Percentiles rank a stretch among this genome's conserved stretches.
Conservation (phyloP, 2,888 invertebrate genomes). For the Clanis bilineata region DNA sequence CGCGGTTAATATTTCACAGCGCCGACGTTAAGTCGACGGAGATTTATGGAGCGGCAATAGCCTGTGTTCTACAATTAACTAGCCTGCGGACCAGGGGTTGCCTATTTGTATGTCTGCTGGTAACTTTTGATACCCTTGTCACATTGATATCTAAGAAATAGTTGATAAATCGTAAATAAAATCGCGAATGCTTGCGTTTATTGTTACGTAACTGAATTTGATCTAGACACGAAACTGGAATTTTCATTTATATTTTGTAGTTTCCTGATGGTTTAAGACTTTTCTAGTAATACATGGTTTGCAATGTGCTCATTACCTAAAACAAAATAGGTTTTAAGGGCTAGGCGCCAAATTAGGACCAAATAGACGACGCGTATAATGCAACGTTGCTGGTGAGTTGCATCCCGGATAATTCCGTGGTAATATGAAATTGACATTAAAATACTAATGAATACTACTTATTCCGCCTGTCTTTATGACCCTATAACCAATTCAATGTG, state of each 20-base stretch:
- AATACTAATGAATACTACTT: too few species aligned
- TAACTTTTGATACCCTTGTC: conserved; percentile 1
- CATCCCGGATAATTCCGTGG: too few species aligned
- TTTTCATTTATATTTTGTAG: not conserved
- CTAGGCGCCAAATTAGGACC: too few species aligned
- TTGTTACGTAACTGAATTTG: not conserved
- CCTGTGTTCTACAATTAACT: conserved; percentile 77
- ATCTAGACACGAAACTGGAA: not conserved
- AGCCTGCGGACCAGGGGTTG: conserved; percentile 36
- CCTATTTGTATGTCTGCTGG: conserved; percentile 17
- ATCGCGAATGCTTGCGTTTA: not conserved
- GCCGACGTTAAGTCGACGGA: conserved; percentile 75
- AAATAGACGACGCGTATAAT: too few species aligned
- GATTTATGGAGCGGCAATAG: conserved; percentile 70
- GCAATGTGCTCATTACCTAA: not conserved
- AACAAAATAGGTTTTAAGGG: not conserved
- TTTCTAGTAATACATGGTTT: too few species aligned
- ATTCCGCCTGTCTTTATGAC: too few species aligned
- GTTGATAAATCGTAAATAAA: not conserved
- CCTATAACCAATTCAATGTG: too few species aligned
- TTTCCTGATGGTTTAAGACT: too few species aligned
- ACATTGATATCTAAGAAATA: not conserved
- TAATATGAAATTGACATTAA: too few species aligned
- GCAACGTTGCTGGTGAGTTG: too few species aligned
- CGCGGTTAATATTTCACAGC: conserved; percentile 78